Conservation (phyloP, 2,113 vertebrate species). For the Pituophis catenifer region DNA sequence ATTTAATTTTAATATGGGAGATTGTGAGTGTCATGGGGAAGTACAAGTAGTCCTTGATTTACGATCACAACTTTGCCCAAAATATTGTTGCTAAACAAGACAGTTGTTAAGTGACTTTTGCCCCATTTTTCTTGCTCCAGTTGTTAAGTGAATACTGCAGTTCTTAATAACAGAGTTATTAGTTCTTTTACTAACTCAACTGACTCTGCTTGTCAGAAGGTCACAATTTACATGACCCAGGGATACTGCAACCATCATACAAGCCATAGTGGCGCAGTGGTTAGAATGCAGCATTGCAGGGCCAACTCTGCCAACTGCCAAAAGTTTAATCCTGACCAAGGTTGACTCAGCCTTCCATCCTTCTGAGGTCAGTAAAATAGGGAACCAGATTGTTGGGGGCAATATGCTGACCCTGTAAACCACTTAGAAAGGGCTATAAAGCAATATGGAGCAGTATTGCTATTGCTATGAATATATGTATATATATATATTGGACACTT, state of each 20-base stretch:
- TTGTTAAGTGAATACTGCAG: not conserved
- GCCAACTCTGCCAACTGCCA: too few species aligned
- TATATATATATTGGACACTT: too few species aligned
- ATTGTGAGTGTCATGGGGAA: not conserved
- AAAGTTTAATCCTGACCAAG: too few species aligned
- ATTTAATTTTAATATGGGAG: not conserved
- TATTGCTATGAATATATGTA: not conserved
- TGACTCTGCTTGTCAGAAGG: not conserved
- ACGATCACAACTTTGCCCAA: not conserved
- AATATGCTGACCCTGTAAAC: too few species aligned
- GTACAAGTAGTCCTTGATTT: not conserved
- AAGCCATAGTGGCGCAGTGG: too few species aligned
- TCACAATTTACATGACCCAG: not conserved
- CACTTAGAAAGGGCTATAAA: too few species aligned
- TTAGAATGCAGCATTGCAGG: too few species aligned
- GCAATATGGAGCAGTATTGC: too few species aligned
- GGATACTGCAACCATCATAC: not conserved
- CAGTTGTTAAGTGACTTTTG: not conserved
- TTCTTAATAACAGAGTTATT: not conserved
- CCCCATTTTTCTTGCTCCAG: not conserved
- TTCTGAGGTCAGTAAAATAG: too few species aligned
- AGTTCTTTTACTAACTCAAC: too few species aligned
- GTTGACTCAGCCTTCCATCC: too few species aligned
- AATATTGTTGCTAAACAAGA: not conserved
- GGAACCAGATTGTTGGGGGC: too few species aligned